Evolutionary conservation across 2,113 vertebrate species (phyloP).

Genomic region (Brienomyrus longianalis): DNA sequence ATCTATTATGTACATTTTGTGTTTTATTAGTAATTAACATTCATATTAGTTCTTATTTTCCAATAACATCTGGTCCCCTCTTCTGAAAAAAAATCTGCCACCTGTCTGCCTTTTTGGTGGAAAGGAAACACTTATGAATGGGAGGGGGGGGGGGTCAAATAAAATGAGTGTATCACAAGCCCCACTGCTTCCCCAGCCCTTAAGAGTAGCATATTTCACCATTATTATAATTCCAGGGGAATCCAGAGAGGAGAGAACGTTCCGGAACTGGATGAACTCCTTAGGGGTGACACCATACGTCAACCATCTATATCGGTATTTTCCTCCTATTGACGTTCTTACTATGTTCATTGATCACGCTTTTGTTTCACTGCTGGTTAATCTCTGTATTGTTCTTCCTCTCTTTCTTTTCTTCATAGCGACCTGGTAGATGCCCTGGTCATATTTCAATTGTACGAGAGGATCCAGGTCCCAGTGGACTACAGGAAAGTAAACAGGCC

Average conservation of each 20-base stretch:
- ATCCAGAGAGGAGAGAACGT: slow-evolving; percentile 86
- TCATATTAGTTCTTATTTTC: not conserved
- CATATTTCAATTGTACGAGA: slow-evolving; percentile 87
- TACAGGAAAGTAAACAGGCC: slow-evolving; percentile 83
- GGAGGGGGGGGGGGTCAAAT: not conserved
- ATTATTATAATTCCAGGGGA: slow-evolving; percentile 63
- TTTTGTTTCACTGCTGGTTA: not conserved
- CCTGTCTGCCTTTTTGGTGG: not conserved
- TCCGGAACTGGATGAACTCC: slow-evolving; percentile 98
- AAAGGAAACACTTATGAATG: not conserved
- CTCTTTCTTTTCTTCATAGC: slow-evolving; percentile 36
- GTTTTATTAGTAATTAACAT: slow-evolving; percentile 9
- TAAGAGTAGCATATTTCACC: not conserved
- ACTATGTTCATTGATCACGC: not conserved
- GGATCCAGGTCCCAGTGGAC: slow-evolving; percentile 72
- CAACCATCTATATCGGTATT: slow-evolving; percentile 89
- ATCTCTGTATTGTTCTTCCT: not conserved
- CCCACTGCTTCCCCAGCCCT: not conserved
- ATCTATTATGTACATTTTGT: not conserved
- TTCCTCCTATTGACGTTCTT: not conserved
- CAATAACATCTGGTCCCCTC: not conserved
- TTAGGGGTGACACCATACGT: slow-evolving; percentile 83
- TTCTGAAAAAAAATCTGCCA: not conserved
- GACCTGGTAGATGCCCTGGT: slow-evolving; percentile 68
- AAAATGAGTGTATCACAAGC: not conserved